Base-by-base conservation (phyloP, 2,113 vertebrate genomes). In the Regulus satrapa region DNA sequence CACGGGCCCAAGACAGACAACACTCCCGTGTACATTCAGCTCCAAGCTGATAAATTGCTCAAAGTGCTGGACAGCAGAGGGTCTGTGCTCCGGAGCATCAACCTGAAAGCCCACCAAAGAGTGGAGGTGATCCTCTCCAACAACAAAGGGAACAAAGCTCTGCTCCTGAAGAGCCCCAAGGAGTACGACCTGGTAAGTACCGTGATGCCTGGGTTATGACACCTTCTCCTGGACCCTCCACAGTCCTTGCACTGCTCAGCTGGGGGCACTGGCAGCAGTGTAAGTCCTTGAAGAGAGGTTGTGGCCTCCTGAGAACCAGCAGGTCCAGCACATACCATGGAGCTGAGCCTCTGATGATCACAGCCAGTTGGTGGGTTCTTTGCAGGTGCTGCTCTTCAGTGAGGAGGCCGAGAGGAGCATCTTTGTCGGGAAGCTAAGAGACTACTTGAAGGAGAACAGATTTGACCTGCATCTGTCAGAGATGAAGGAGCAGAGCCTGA, bases 81-180 rank as follows among this genome's bases (percentile, higher is more conserved):
- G 12, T 82, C 98, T 2, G n/a, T 95, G 74, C 94, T 98, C 9
- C 98, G 99, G 31, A 97, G 62, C 59, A 95, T 99, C 94, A 98
- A 90, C 75, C 96, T 99, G 63, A 90, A 48, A 51, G 87, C 88
- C 40, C 98, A 97, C 7, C 96, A 97, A 68, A 89, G 85, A 29
- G 96, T 99, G 40, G 97, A 98, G 20, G 83, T 99, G 19, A 76
- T 98, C 66, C 94, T 99, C 49, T 99, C 99, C 77, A 98, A 68
- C 81, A 98, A 99, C 96, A 92, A 52, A 3, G 97, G 98, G 12
- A 84, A 95, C 52, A 98, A 94, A 59, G 92, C 97, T 49, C 95
- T 99, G 67, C 97, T 99, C 68, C 97, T 99, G 85, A 99, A 99
- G 97, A 98, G 99, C 45, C 99, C 99, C 55, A 99, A 99, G 93